Evolutionary conservation across 1,140 invertebrate species (phyloP).

Genomic region (Ceratina japonica): DNA sequence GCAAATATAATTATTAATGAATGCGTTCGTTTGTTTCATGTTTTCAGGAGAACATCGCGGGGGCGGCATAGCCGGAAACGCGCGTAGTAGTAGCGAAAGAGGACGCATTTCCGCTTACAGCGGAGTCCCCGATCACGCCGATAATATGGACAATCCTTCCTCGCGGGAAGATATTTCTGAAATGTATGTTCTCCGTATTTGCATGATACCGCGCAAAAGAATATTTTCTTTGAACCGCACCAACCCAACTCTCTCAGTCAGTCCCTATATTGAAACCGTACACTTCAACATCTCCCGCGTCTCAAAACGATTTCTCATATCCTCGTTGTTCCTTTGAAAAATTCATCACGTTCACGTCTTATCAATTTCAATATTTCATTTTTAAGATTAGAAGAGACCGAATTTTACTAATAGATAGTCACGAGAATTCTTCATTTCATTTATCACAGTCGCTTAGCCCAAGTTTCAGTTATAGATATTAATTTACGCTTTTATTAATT

Average conservation of each 20-base stretch:
- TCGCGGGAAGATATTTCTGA: slow-evolving; percentile 78
- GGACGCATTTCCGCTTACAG: slow-evolving; percentile 73
- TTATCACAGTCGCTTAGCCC: slow-evolving; percentile 26
- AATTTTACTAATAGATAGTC: too few relatives aligned
- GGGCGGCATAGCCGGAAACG: slow-evolving; percentile 70
- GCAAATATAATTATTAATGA: slow-evolving; percentile 23
- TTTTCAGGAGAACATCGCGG: slow-evolving; percentile 71
- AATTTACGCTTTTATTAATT: slow-evolving; percentile 62
- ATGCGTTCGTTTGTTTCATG: slow-evolving; percentile 39
- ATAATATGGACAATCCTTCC: slow-evolving; percentile 76
- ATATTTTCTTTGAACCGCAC: not conserved
- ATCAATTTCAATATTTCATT: too few relatives aligned
- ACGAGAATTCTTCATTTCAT: not conserved
- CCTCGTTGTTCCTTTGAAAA: too few relatives aligned
- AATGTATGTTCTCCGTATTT: slow-evolving; percentile 70
- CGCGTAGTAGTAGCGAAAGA: slow-evolving; percentile 72
- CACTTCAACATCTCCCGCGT: not conserved
- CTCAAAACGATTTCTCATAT: too few relatives aligned
- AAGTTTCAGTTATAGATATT: slow-evolving; percentile 43
- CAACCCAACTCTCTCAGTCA: not conserved
- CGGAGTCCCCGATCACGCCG: slow-evolving; percentile 71
- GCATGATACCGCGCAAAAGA: not conserved
- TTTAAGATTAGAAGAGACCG: too few relatives aligned
- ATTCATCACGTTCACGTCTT: too few relatives aligned
- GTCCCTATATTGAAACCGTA: not conserved